Percentiles rank a stretch among this genome's conserved stretches.
Conservation (phyloP, 2,797 vertebrate genomes). For the Erethizon dorsatum region DNA sequence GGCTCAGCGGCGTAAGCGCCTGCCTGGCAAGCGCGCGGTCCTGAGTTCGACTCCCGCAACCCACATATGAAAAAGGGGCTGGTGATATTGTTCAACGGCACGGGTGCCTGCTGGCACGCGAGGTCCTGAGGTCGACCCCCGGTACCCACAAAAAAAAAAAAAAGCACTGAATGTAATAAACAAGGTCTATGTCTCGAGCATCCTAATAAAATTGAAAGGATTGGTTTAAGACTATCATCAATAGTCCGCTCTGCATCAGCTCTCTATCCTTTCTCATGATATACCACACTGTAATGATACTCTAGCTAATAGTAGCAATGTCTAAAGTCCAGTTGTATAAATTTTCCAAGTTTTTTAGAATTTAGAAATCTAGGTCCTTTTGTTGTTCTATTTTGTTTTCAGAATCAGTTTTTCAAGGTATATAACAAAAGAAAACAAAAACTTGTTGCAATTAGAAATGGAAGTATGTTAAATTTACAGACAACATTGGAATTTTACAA, state of each 20-base stretch:
- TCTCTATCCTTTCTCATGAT: neutral
- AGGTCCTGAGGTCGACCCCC: too few species aligned
- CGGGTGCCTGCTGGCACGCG: too few species aligned
- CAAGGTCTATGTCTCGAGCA: neutral
- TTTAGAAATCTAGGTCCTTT: neutral
- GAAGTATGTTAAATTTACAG: neutral
- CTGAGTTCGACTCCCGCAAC: too few species aligned
- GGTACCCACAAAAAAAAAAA: too few species aligned
- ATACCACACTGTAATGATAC: neutral
- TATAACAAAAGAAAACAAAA: neutral
- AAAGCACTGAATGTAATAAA: neutral
- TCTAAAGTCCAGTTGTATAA: neutral
- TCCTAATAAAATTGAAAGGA: neutral
- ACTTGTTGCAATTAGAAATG: neutral
- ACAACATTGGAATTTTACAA: neutral
- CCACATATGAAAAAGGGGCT: too few species aligned
- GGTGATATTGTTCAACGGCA: too few species aligned
- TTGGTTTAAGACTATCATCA: neutral
- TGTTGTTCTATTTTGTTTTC: neutral
- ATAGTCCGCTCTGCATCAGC: neutral
- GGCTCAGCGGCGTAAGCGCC: too few species aligned
- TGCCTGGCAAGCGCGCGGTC: too few species aligned
- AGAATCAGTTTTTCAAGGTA: neutral
- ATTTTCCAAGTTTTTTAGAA: neutral
- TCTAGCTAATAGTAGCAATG: neutral